A percentile compares a stretch with the other conserved stretches of the same genome.
phyloP scores from a whole-genome alignment of 2,888 invertebrate species.

The Lasius platythorax region DNA sequence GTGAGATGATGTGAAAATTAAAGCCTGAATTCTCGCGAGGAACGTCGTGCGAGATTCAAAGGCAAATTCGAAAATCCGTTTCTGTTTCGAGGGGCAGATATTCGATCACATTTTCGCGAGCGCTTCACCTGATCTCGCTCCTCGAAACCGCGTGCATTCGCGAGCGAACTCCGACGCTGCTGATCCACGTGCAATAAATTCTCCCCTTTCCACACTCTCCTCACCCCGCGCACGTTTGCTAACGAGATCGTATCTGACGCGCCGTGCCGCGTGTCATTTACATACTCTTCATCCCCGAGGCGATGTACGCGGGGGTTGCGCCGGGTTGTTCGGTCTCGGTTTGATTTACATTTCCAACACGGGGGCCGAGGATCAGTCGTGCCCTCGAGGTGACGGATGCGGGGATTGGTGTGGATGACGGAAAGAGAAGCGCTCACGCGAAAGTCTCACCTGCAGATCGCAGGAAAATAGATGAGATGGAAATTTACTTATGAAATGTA shows the following conservation, averaged over 20 bases:
- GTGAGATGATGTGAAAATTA: conserved; percentile 5
- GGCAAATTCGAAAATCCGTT: neutral
- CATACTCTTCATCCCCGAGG: conserved; percentile 81
- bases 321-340: conserved; percentile 57
- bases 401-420: conserved; percentile 30
- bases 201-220: conserved; percentile 4
- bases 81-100: neutral
- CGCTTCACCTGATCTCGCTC: neutral
- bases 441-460: conserved; percentile 40
- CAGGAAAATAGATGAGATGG: conserved; percentile 14
- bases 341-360: conserved; percentile 78
- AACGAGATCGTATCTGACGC: conserved; percentile 81
- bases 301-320: conserved; percentile 70
- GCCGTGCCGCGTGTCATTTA: conserved; percentile 81
- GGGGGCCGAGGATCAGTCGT: conserved; percentile 52
- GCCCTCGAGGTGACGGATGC: conserved; percentile 61
- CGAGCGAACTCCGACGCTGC: neutral
- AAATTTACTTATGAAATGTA: conserved; percentile 38
- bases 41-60: neutral
- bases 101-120: conserved; percentile 9
- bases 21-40: neutral
- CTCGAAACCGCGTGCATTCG: conserved; percentile 8
- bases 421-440: conserved; percentile 36
- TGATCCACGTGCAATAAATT: conserved; percentile 68
- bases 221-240: conserved; percentile 57